A percentile compares a stretch with the other conserved stretches of the same genome.
Conservation (phyloP, 2,888 invertebrate genomes). For the Quadroppia sp. region DNA sequence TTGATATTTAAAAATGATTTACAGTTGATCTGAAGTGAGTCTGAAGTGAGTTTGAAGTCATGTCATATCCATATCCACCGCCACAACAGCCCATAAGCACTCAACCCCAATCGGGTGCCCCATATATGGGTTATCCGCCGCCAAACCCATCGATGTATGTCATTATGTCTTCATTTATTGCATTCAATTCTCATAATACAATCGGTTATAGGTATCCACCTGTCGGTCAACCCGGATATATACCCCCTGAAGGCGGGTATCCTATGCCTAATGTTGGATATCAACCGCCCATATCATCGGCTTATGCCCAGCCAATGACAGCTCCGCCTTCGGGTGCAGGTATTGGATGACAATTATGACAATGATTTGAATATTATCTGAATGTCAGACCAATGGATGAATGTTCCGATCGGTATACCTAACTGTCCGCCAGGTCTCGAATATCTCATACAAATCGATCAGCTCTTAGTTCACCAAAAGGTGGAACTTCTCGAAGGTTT, state of each 20-base stretch:
- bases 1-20: too few relatives aligned
- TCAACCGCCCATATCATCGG: neutral
- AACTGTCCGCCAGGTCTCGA: constrained; percentile 50
- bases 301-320: neutral
- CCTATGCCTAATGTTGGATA: neutral
- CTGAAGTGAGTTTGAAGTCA: too few relatives aligned
- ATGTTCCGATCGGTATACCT: neutral
- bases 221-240: neutral
- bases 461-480: constrained; percentile 54
- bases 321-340: neutral
- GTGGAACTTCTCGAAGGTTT: constrained; percentile 52
- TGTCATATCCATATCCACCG: constrained; percentile 14
- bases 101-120: constrained; percentile 1
- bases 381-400: constrained; percentile 25
- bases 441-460: constrained; percentile 53
- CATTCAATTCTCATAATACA: neutral
- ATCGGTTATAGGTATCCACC: constrained; percentile 1
- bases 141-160: neutral
- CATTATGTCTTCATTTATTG: neutral
- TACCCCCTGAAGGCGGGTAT: neutral
- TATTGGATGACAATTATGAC: neutral
- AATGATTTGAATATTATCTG: neutral
- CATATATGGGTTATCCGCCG: neutral
- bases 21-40: too few relatives aligned
- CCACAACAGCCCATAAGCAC: neutral